Evolutionary conservation across 1,140 invertebrate genomes (phyloP).

Genomic region (Drosophila bifasciata): DNA sequence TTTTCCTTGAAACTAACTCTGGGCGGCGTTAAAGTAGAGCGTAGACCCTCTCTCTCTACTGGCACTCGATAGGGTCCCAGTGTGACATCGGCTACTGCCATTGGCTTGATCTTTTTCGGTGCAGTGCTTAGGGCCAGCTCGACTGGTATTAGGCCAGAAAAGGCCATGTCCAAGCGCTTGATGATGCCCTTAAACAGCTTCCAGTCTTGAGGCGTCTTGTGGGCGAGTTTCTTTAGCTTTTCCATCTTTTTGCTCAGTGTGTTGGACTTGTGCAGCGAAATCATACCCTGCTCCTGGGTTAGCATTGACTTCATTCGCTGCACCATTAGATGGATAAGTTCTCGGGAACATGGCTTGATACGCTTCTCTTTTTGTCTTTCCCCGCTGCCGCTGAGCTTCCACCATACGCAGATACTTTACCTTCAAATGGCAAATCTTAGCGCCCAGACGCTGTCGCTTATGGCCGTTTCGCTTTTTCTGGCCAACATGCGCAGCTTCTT

Average conservation of each 20-base stretch:
- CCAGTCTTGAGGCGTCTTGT: slow-evolving; percentile 4
- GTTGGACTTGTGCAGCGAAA: neutral
- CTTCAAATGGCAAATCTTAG: too few species aligned
- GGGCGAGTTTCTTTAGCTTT: neutral
- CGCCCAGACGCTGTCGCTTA: too few species aligned
- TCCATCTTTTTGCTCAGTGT: neutral
- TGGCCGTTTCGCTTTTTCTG: too few species aligned
- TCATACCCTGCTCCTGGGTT: neutral
- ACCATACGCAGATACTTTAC: too few species aligned
- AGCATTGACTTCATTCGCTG: neutral
- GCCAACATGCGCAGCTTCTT: too few species aligned
- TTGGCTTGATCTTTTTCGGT: too few species aligned
- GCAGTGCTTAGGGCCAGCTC: neutral
- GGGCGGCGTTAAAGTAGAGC: too few species aligned
- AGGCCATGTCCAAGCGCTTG: neutral
- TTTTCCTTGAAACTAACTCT: too few species aligned
- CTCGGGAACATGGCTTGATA: neutral
- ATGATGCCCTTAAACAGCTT: neutral
- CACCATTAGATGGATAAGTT: neutral
- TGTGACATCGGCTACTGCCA: neutral
- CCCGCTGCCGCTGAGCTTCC: neutral
- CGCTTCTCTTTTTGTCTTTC: neutral
- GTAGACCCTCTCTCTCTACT: too few species aligned
- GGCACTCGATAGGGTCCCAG: too few species aligned
- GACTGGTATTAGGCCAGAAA: slow-evolving; percentile 4